Conservation (phyloP, 2,797 vertebrate species). For the Coregonus sp. region DNA sequence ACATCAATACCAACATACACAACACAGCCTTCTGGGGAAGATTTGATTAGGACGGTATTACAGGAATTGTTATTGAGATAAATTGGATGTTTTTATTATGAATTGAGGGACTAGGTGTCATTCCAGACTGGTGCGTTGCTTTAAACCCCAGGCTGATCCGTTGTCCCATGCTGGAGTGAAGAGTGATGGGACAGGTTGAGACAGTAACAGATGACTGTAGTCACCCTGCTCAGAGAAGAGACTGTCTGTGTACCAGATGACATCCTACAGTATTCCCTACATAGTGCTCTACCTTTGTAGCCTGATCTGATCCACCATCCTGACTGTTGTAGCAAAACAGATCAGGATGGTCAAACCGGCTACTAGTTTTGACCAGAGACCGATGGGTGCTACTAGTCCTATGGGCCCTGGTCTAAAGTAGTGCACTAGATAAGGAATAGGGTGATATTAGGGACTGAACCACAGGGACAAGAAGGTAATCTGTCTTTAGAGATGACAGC, state of each 20-base stretch:
- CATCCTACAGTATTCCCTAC: constrained; percentile 84
- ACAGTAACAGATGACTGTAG: constrained; percentile 84
- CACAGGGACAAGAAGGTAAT: no score
- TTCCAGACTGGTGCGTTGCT: constrained; percentile 62
- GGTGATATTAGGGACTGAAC: no score
- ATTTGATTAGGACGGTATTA: constrained; percentile 54
- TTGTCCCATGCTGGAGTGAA: constrained; percentile 73
- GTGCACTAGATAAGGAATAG: no score
- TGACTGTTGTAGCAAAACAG: no score
- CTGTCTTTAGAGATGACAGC: no score
- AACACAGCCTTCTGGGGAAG: constrained; percentile 38
- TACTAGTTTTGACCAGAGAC: no score
- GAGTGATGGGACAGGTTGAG: constrained; percentile 79
- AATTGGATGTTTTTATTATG: constrained; percentile 73
- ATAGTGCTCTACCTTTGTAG: constrained; percentile 97
- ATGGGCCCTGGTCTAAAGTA: no score
- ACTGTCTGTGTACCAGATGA: constrained; percentile 79
- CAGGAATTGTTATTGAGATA: constrained; percentile 53
- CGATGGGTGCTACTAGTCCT: no score
- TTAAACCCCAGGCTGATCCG: constrained; percentile 65
- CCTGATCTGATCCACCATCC: no score
- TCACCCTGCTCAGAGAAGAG: constrained; percentile 80
- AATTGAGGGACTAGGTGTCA: constrained; percentile 31
- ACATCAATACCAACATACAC: constrained; percentile 47
- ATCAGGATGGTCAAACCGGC: no score